Conservation (phyloP, 2,797 vertebrate species). For the Borostomias antarcticus region DNA sequence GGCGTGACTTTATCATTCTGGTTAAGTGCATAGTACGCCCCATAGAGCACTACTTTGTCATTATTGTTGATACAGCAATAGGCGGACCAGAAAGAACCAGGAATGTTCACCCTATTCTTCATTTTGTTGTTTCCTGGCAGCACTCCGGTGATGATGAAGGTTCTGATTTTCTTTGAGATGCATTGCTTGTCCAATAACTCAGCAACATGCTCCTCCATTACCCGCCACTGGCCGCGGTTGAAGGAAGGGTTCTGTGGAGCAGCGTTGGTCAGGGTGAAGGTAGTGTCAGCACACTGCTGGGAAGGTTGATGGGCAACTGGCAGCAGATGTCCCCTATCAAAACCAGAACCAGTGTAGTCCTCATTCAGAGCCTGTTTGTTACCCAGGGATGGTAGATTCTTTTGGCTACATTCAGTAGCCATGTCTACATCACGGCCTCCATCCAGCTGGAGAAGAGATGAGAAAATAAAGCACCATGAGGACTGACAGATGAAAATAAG, state of each 20-base stretch:
- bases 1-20: no score
- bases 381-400: neutral
- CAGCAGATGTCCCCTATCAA: slow-evolving; percentile 21
- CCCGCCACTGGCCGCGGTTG: neutral
- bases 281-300: neutral
- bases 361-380: neutral
- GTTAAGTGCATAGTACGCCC: no score
- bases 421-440: no score
- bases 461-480: neutral
- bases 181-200: fast-evolving
- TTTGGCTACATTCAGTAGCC: no score
- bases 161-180: fast-evolving
- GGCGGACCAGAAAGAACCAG: slow-evolving; percentile 24
- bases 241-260: slow-evolving; percentile 3
- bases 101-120: slow-evolving; percentile 8
- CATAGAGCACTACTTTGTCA: neutral
- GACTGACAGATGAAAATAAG: neutral
- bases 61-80: slow-evolving; percentile 17
- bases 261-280: slow-evolving; percentile 42
- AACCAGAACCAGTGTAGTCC: neutral
- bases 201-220: neutral
- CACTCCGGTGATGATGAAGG: slow-evolving; percentile 29
- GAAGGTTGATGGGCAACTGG: neutral
- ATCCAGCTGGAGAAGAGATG: slow-evolving; percentile 1
- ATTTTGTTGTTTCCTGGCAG: neutral